Evolutionary conservation across 1,140 invertebrate species (phyloP).

Genomic region (Drosophila tristis): DNA sequence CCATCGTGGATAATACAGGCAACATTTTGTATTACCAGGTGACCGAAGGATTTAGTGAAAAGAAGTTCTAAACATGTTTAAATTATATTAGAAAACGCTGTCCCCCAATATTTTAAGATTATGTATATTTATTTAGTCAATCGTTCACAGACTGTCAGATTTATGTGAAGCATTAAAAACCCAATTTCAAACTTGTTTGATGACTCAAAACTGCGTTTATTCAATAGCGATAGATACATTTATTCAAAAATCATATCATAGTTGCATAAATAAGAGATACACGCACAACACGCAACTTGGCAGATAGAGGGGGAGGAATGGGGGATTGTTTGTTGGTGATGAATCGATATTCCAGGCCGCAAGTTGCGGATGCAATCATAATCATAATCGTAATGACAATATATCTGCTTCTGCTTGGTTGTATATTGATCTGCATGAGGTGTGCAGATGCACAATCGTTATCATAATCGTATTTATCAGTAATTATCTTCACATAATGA

Average conservation of each 20-base stretch:
- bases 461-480: slow-evolving; percentile 52
- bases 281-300: slow-evolving; percentile 52
- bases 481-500: slow-evolving; percentile 65
- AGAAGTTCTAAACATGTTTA: slow-evolving; percentile 5
- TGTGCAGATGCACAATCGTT: slow-evolving; percentile 37
- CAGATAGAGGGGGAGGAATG: slow-evolving; percentile 2
- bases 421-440: slow-evolving; percentile 32
- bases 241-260: slow-evolving; percentile 79
- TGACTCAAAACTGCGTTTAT: slow-evolving; percentile 3
- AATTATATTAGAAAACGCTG: not conserved
- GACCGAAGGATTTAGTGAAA: slow-evolving; percentile 33
- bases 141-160: no score
- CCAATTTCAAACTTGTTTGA: not conserved
- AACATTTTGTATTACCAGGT: slow-evolving; percentile 71
- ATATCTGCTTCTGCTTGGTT: slow-evolving; percentile 35
- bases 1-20: slow-evolving; percentile 61
- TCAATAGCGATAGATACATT: slow-evolving; percentile 77
- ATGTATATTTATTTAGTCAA: no score
- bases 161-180: not conserved
- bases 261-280: slow-evolving; percentile 74
- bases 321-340: not conserved
- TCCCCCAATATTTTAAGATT: not conserved
- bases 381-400: slow-evolving; percentile 67
- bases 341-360: not conserved
- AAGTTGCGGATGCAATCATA: slow-evolving; percentile 28